phyloP scores from a whole-genome alignment of 2,113 vertebrate species.

The Labrus mixtus region DNA sequence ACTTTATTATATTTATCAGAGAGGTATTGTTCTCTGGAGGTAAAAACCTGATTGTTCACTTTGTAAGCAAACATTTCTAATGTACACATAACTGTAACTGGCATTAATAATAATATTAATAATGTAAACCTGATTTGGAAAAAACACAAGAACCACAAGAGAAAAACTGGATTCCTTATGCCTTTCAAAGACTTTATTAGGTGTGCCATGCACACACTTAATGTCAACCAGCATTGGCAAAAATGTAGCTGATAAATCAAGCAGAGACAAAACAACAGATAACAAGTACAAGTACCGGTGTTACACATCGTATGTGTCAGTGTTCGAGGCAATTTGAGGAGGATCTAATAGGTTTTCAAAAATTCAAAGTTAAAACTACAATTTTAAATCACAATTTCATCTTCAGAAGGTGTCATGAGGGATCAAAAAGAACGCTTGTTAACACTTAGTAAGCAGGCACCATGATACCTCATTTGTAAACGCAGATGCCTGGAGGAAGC shows the following conservation, averaged over 20 bases:
- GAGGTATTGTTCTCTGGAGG: neutral
- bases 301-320: neutral
- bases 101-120: neutral
- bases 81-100: too few relatives aligned
- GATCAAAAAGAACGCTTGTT: neutral
- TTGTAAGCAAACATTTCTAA: too few relatives aligned
- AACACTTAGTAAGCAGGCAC: neutral
- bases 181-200: constrained; percentile 70
- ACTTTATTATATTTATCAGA: neutral
- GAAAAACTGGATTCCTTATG: fast-evolving
- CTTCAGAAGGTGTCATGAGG: neutral
- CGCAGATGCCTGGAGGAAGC: neutral
- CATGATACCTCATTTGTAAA: neutral
- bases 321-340: neutral
- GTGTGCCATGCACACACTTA: constrained; percentile 37
- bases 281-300: neutral
- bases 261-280: constrained; percentile 11
- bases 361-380: neutral
- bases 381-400: neutral
- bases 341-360: neutral
- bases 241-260: constrained; percentile 1
- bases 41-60: too few relatives aligned
- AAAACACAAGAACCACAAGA: constrained; percentile 1
- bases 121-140: neutral
- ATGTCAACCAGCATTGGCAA: constrained; percentile 40